Conservation (phyloP, 2,797 vertebrate genomes). For the Darevskia nairensis region DNA sequence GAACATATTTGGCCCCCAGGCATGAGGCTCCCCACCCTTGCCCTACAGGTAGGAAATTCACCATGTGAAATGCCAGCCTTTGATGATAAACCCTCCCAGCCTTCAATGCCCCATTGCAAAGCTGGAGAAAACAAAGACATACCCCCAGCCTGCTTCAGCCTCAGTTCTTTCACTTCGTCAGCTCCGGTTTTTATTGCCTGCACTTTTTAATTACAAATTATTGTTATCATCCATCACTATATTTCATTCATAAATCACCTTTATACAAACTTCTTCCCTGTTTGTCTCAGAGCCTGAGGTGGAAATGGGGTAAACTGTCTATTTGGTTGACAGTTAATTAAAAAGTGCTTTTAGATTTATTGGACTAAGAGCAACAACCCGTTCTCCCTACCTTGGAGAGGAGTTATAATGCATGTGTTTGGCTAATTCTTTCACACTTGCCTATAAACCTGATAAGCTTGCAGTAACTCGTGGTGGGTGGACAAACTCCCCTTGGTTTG, state of each 20-base stretch:
- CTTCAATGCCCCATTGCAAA: neutral
- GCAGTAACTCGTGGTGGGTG: neutral
- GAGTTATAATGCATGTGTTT: neutral
- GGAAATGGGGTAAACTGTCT: conserved; percentile 17
- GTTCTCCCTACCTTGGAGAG: conserved; percentile 41
- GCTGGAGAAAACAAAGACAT: neutral
- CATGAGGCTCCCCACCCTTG: neutral
- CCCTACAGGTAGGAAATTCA: neutral
- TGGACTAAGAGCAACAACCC: conserved; percentile 38
- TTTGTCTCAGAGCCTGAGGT: neutral
- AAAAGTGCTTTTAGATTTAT: conserved; percentile 51
- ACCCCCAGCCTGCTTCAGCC: neutral
- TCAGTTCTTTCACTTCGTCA: neutral
- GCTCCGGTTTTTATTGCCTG: conserved; percentile 23
- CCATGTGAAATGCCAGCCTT: fast-evolving
- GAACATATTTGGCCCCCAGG: too few species aligned
- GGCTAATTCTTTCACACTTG: neutral
- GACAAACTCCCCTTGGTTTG: neutral
- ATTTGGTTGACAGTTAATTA: conserved; percentile 56
- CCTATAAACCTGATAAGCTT: neutral
- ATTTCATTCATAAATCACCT: conserved; percentile 53
- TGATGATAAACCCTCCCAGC: fast-evolving
- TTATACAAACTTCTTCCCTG: conserved; percentile 30
- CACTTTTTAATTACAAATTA: conserved; percentile 51
- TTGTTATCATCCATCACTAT: conserved; percentile 52